A percentile compares a stretch with the other conserved stretches of the same genome.
These are phyloP conservation scores for Drosophila nigritarsus DNA, from an alignment of 2,888 invertebrate species.

Conservation along the genomic window DNA sequence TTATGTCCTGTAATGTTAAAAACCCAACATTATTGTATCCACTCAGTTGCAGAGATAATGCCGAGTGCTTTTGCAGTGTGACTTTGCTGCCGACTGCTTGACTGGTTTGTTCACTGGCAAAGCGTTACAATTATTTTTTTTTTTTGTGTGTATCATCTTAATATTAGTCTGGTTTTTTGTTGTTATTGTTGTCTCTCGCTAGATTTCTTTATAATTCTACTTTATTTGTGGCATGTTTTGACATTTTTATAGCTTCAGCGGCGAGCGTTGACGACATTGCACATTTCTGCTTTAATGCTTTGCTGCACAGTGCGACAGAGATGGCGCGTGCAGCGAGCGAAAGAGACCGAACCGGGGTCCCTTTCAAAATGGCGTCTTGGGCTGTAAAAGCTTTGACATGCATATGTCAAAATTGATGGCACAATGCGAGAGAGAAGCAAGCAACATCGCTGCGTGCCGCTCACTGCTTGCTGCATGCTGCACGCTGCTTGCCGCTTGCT, in stretches of 20 bases:
- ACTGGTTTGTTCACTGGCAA: constrained; percentile 16
- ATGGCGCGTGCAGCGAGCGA: constrained; percentile 5
- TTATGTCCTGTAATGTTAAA: background rate
- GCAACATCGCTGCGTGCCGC: background rate
- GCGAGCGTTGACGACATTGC: constrained; percentile 56
- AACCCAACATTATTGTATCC: too few relatives aligned
- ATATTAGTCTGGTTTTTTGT: constrained; percentile 11
- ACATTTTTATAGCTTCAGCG: constrained; percentile 75
- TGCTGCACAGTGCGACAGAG: constrained; percentile 57
- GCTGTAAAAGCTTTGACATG: constrained; percentile 54
- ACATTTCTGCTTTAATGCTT: constrained; percentile 74
- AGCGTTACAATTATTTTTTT: constrained; percentile 17
- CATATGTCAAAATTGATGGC: constrained; percentile 70
- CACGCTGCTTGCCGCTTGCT: constrained; percentile 29
- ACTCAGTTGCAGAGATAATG: background rate
- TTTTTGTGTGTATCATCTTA: constrained; percentile 25
- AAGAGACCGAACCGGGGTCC: constrained; percentile 2
- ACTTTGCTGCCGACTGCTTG: constrained; percentile 21
- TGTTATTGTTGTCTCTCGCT: constrained; percentile 24
- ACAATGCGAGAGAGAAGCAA: constrained; percentile 11
- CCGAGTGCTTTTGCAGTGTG: constrained; percentile 17
- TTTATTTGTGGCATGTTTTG: constrained; percentile 64
- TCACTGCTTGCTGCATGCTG: constrained; percentile 5
- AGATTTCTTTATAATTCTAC: constrained; percentile 72
- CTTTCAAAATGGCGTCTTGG: constrained; percentile 68